Evolutionary conservation across 2,797 vertebrate genomes (phyloP), one percentile per base, ranked within the genome.

Genomic region (Neomorphus geoffroyi): DNA sequence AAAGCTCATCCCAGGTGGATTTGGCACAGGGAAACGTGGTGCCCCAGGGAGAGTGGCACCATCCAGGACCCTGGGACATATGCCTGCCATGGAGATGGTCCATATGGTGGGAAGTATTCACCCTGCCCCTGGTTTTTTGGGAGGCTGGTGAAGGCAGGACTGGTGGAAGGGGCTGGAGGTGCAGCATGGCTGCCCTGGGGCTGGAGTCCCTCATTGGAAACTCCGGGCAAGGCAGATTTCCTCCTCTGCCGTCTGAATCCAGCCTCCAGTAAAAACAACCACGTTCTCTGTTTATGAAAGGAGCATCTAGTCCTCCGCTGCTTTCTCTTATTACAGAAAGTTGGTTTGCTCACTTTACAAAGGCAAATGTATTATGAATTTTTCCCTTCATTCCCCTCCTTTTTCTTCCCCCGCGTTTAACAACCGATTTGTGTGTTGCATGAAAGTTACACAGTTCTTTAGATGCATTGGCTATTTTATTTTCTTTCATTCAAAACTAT

Each of bases 401-500:
- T 95, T 93, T 96, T 91, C 86, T 86, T 86, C 30, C 13, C 6
- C 94, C 93, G 77, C 86, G 74, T 98, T 97, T 97, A 98, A 98
- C 98, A 98, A 97, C 96, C 45, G 96, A 97, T 98, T 98, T 98
- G 96, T 98, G 80, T 98, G 97, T 97, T 95, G 95, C 97, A 98
- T 97, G 97, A 97, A 98, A 98, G 97, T 97, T 97, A 98, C 95
- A 98, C 94, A 97, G 97, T 97, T 95, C 94, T 97, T 98, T 94
- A 98, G 97, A 98, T 97, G 96, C 95, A 87, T 97, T 97, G 95
- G 96, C 97, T 98, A 94, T 98, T 98, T 98, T 98, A 97, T 98
- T 98, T 98, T 97, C 97, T 98, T 98, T 98, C 97, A 98, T 98
- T 98, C 98, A 98, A 97, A 98, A 98, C 97, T 98, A 97, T 98